Percentiles rank a stretch among this genome's conserved stretches.
These are phyloP conservation scores for Laothoe populi DNA, from an alignment of 2,888 invertebrate species.

Conservation along the genomic window DNA sequence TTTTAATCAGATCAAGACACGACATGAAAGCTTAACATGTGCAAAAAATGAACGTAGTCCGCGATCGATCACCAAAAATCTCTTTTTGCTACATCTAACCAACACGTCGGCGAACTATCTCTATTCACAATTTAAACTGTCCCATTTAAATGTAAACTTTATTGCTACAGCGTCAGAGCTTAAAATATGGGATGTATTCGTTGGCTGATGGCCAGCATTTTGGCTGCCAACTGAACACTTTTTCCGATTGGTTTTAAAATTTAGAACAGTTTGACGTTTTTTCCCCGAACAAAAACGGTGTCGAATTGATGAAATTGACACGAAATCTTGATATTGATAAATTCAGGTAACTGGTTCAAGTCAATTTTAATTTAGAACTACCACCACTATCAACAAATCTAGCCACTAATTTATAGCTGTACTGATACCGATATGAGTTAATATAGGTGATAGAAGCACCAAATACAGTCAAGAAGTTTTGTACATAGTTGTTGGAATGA, in stretches of 20 bases:
- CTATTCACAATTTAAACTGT: conserved; percentile 21
- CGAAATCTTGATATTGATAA: conserved; percentile 9
- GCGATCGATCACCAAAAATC: conserved; percentile 24
- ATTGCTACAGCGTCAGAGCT: conserved; percentile 17
- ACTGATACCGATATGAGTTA: no score
- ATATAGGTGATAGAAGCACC: no score
- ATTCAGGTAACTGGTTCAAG: background rate
- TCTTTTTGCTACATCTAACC: conserved; percentile 26
- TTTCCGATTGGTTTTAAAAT: conserved; percentile 30
- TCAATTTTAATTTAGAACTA: background rate
- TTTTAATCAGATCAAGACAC: background rate
- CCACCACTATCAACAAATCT: no score
- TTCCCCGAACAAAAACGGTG: conserved; percentile 12
- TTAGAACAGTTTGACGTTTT: conserved; percentile 25
- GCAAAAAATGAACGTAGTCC: conserved; percentile 4
- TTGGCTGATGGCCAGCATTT: conserved; percentile 29
- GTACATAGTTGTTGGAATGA: no score
- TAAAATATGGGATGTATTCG: conserved; percentile 22
- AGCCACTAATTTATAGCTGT: no score
- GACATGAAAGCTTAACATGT: background rate
- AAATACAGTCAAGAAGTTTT: no score
- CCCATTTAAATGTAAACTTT: conserved; percentile 26
- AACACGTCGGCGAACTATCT: conserved; percentile 28
- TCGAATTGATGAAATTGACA: conserved; percentile 21
- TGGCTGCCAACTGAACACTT: conserved; percentile 32